Percentiles rank a stretch among this genome's conserved stretches.
These are phyloP conservation scores for Chionodraco myersi DNA, from an alignment of 2,113 vertebrate species.

Conservation along the genomic window DNA sequence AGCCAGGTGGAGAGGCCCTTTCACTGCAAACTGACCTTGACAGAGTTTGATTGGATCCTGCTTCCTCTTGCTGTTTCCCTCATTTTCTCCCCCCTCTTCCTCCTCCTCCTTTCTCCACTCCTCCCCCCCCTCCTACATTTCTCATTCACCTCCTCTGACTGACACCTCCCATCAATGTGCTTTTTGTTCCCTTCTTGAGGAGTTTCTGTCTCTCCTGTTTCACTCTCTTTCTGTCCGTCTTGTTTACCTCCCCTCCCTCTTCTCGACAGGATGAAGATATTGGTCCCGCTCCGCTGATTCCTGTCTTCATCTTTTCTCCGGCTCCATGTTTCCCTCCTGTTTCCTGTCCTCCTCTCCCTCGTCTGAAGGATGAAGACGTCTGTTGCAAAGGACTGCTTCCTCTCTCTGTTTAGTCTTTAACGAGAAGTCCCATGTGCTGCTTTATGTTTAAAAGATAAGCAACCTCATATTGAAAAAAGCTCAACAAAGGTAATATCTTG, in stretches of 20 bases:
- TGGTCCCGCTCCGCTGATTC: slow-evolving; percentile 45
- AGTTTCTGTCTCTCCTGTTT: slow-evolving; percentile 39
- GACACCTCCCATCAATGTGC: slow-evolving; percentile 67
- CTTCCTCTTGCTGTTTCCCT: slow-evolving; percentile 68
- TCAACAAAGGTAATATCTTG: not conserved
- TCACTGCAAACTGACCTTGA: slow-evolving; percentile 82
- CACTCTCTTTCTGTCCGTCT: slow-evolving; percentile 28
- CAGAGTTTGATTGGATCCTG: slow-evolving; percentile 74
- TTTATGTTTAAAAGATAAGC: not conserved
- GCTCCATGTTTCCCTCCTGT: slow-evolving; percentile 13
- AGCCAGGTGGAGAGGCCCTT: slow-evolving; percentile 67
- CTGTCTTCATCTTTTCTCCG: slow-evolving; percentile 9
- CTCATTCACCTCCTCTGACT: slow-evolving; percentile 55
- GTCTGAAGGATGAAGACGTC: slow-evolving; percentile 38
- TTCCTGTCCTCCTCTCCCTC: slow-evolving; percentile 31
- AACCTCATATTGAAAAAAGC: not conserved
- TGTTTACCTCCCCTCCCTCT: slow-evolving; percentile 36
- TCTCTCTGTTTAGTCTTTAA: not conserved
- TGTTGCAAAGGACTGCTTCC: slow-evolving; percentile 4
- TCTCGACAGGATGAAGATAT: slow-evolving; percentile 55
- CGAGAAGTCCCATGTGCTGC: not conserved
- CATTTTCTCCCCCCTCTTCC: not conserved
- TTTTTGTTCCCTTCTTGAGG: slow-evolving; percentile 66
- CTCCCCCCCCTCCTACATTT: slow-evolving; percentile 26
- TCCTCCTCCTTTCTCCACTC: not conserved